Percentiles rank a stretch among this genome's conserved stretches.
Conservation (phyloP, 1,140 invertebrate genomes). For the Drosophila watanabei region DNA sequence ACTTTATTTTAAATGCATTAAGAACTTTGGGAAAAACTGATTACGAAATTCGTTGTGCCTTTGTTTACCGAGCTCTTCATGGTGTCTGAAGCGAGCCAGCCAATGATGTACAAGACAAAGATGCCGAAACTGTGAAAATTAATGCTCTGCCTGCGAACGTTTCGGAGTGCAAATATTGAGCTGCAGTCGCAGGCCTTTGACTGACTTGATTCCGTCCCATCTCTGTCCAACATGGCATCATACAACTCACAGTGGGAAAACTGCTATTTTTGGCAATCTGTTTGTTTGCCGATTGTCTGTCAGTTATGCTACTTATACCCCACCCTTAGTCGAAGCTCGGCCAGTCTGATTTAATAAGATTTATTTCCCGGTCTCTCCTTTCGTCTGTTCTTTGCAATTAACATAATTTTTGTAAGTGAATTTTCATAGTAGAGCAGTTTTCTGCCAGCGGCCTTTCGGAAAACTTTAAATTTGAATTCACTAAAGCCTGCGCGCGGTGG, state of each 20-base stretch:
- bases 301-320: slow-evolving; percentile 73
- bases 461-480: slow-evolving; percentile 65
- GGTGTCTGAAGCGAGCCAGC: slow-evolving; percentile 52
- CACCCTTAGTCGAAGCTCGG: slow-evolving; percentile 19
- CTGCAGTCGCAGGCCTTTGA: slow-evolving; percentile 38
- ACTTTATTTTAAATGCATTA: slow-evolving; percentile 72
- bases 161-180: slow-evolving; percentile 76
- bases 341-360: slow-evolving; percentile 69
- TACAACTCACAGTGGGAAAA: slow-evolving; percentile 41
- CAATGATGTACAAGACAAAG: slow-evolving; percentile 61
- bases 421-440: slow-evolving; percentile 66
- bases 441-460: slow-evolving; percentile 26
- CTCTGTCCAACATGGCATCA: slow-evolving; percentile 1
- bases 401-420: slow-evolving; percentile 74
- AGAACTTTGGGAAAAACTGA: slow-evolving; percentile 71
- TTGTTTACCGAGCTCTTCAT: slow-evolving; percentile 71
- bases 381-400: slow-evolving; percentile 56
- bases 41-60: slow-evolving; percentile 54
- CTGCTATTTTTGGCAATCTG: slow-evolving; percentile 77
- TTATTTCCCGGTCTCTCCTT: slow-evolving; percentile 32
- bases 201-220: slow-evolving; percentile 5
- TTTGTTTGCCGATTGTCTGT: slow-evolving; percentile 81
- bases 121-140: slow-evolving; percentile 61
- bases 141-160: slow-evolving; percentile 68
- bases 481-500: slow-evolving; percentile 7